These are phyloP conservation scores for Eupithecia tripunctaria DNA, from an alignment of 2,888 invertebrate species.

Conservation along the genomic window DNA sequence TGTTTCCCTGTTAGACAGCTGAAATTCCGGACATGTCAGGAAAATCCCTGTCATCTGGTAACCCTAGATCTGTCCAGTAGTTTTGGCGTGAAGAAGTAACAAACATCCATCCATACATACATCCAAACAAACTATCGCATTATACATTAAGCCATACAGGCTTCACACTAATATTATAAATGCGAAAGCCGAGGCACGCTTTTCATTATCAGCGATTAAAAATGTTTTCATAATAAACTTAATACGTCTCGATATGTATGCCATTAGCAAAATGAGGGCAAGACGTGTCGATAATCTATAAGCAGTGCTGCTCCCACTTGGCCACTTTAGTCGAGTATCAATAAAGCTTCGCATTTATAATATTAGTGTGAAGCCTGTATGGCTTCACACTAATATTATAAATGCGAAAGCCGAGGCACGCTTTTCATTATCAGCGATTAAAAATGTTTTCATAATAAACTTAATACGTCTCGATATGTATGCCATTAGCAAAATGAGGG, in stretches of 20 bases:
- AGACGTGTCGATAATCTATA: neutral
- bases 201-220: neutral
- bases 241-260: neutral
- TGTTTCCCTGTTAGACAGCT: too few species aligned
- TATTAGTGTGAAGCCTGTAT: too few species aligned
- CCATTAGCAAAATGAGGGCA: neutral
- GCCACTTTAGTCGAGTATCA: constrained; percentile 8
- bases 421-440: neutral
- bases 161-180: too few species aligned
- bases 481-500: neutral
- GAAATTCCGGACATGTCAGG: too few species aligned
- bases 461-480: neutral
- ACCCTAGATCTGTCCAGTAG: too few species aligned
- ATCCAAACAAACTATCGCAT: too few species aligned
- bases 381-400: too few species aligned
- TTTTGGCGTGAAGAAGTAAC: too few species aligned
- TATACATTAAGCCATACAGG: too few species aligned
- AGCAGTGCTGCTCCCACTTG: neutral
- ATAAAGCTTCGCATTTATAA: too few species aligned
- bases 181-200: neutral
- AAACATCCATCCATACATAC: too few species aligned
- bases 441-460: neutral
- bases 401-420: neutral
- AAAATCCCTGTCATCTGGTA: too few species aligned
- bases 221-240: neutral